These are phyloP conservation scores for Spizella passerina DNA, from an alignment of 2,797 vertebrate genomes.

Conservation along the genomic window DNA sequence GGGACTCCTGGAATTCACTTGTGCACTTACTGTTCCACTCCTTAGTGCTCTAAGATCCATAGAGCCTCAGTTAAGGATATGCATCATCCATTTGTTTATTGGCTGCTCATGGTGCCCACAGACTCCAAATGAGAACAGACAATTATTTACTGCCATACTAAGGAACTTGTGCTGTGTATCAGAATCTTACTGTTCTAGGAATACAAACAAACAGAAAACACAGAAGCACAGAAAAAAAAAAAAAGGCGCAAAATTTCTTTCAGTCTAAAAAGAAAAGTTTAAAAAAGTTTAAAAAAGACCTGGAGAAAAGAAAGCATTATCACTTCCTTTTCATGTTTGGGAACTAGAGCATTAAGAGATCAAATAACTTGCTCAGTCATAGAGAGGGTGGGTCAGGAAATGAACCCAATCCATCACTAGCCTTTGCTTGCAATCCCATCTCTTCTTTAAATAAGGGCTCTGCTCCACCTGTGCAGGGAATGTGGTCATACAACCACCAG, in stretches of 20 bases:
- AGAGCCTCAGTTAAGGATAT: background rate
- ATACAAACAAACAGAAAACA: constrained; percentile 26
- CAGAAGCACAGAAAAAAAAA: background rate
- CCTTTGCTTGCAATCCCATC: background rate
- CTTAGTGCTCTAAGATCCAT: background rate
- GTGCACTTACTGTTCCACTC: background rate
- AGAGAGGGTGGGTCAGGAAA: constrained; percentile 4
- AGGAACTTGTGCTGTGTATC: background rate
- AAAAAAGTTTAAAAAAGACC: background rate
- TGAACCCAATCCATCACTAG: background rate
- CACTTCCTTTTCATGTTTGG: background rate
- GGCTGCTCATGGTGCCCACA: background rate
- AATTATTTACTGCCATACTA: background rate
- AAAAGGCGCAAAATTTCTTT: background rate
- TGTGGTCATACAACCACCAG: background rate
- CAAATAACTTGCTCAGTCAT: constrained; percentile 7
- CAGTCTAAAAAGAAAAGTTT: background rate
- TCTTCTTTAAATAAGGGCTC: background rate
- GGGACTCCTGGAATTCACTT: background rate
- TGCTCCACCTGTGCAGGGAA: background rate
- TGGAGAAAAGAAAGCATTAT: constrained; percentile 40
- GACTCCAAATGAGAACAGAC: background rate
- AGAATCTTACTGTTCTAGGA: background rate
- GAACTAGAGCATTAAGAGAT: constrained; percentile 42
- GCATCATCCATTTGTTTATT: constrained; percentile 6